A percentile compares a stretch with the other conserved stretches of the same genome.
phyloP scores from a whole-genome alignment of 2,113 vertebrate genomes.

The Anoura caudifer region DNA sequence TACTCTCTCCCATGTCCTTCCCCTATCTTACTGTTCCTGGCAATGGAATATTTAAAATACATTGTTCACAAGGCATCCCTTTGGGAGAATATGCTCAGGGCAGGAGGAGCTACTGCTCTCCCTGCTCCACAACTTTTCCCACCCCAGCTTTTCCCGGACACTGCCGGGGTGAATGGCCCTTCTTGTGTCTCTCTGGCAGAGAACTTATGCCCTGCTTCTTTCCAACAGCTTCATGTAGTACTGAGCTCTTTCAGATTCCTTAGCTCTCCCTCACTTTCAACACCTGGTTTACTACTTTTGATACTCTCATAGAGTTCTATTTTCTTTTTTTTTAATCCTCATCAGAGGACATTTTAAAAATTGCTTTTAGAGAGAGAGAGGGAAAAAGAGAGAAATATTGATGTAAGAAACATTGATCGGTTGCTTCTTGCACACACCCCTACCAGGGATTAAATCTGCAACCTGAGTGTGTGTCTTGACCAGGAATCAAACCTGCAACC shows the following conservation, averaged over 20 bases:
- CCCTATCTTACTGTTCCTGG: neutral
- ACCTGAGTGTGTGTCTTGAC: no score
- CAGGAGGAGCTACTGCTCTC: neutral
- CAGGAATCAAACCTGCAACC: no score
- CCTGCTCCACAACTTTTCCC: neutral
- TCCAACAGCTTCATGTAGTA: neutral
- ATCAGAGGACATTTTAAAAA: no score
- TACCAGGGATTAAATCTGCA: no score
- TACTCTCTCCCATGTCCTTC: neutral
- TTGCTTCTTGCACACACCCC: no score
- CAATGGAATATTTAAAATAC: neutral
- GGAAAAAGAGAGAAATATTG: no score
- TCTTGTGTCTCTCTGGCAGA: neutral
- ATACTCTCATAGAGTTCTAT: neutral
- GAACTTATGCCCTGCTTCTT: neutral
- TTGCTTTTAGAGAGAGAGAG: no score
- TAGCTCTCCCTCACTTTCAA: neutral
- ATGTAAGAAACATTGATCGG: no score
- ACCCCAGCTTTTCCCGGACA: neutral
- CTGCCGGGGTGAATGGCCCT: neutral
- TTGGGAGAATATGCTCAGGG: neutral
- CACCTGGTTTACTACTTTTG: neutral
- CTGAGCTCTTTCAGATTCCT: neutral
- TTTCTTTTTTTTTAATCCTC: neutral
- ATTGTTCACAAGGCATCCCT: neutral